Evolutionary conservation across 1,140 invertebrate genomes (phyloP), one percentile per base, ranked within the genome.

Genomic region (Drosophila ohnishii): DNA sequence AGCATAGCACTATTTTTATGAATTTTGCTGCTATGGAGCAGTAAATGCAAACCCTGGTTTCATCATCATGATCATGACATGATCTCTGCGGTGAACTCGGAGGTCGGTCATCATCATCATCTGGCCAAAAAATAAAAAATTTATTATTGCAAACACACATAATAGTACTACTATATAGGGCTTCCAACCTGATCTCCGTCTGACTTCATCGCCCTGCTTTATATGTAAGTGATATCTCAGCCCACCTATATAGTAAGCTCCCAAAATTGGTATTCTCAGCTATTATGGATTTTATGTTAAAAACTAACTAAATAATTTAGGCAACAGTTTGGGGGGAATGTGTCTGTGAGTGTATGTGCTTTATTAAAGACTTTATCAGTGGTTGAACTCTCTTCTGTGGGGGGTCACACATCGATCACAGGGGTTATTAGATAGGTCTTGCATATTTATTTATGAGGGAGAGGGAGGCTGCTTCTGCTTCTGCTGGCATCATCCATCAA

Each of bases 141-240:
- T 25, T 40, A 65, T 69, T 55, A 69, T 37, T 25, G 28, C 28
- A 28, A 28, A 25, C 34, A 56, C 53, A 28, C 37, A 0, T 34
- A 25, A 51, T 63, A 51, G 60, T 28, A 61, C 30, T 35, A 66
- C 47, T 61, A 61, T 32, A 39, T 48, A 39, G 30, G 22, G 30
- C 39, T 32, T 32, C 45, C 22, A 34, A 22, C 45, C 61, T 45
- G 63, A 66, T 48, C 63, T 64, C 30, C 30, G 5, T 25, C 47
- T 69, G 65, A 69, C 65, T 66, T 69, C 65, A 69, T 69, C 61
- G 47, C 47, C 34, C 13, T 55, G 50, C 50, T 66, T 66, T 69
- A 69, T 66, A 69, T 69, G 64, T 69, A 66, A 53, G 65, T 37
- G 45, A 34, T 19, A 28, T 22, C 19, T 6, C 8, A 16, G 56